Conservation (phyloP, 2,797 vertebrate species). For the Bothrops alternatus region DNA sequence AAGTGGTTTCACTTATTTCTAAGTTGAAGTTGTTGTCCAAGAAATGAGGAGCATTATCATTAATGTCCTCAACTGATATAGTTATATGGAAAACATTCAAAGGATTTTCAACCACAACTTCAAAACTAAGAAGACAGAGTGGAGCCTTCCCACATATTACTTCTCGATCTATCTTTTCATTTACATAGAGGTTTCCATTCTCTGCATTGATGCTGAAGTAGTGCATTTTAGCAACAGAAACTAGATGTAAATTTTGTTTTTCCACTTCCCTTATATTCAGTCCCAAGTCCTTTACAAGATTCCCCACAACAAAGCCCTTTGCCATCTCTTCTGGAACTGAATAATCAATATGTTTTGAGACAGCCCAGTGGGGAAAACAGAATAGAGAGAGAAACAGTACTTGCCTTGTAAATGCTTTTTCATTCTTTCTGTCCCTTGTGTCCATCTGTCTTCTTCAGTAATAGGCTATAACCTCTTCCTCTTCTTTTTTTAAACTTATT, state of each 20-base stretch:
- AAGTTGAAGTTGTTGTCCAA: slow-evolving; percentile 60
- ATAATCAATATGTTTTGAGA: slow-evolving; percentile 64
- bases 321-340: slow-evolving; percentile 69
- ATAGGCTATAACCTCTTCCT: neutral
- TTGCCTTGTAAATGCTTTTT: slow-evolving; percentile 16
- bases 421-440: slow-evolving; percentile 40
- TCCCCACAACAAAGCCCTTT: slow-evolving; percentile 52
- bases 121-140: slow-evolving; percentile 74
- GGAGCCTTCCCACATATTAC: slow-evolving; percentile 69
- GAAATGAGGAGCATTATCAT: slow-evolving; percentile 72
- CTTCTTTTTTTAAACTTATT: neutral
- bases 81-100: slow-evolving; percentile 74
- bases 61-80: slow-evolving; percentile 67
- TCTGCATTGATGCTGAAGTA: slow-evolving; percentile 69
- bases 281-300: slow-evolving; percentile 31
- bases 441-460: slow-evolving; percentile 23
- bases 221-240: slow-evolving; percentile 58
- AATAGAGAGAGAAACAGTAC: slow-evolving; percentile 41
- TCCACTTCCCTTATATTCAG: slow-evolving; percentile 46
- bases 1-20: slow-evolving; percentile 67
- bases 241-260: slow-evolving; percentile 59
- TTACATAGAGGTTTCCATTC: slow-evolving; percentile 42
- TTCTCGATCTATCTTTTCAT: slow-evolving; percentile 70
- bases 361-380: slow-evolving; percentile 23
- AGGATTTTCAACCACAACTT: slow-evolving; percentile 76